Base-by-base conservation (phyloP, 2,797 vertebrate genomes). In the Telmatherina bonti region DNA sequence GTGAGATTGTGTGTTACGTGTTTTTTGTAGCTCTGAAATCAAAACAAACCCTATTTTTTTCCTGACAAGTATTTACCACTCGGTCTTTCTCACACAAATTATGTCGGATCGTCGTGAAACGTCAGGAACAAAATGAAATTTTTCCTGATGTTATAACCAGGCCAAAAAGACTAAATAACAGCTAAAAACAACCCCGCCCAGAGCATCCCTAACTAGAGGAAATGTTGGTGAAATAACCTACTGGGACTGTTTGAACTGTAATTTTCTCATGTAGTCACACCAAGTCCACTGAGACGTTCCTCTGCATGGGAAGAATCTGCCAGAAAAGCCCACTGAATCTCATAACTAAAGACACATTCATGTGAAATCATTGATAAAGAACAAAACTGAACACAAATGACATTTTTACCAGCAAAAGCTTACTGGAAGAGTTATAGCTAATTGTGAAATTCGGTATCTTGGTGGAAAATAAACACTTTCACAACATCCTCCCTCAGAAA, bases 401-500 rank as follows among this genome's bases (percentile, higher is more conserved):
- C 0, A 26, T 51, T 65, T 55, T 47, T 33, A 18, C 20, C 64
- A 11, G 49, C 36, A 58, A 31, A 41, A 41, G 22, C 7, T 30
- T 62, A 15, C 67, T 15, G 38, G 54, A 66, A 30, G 22, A n/a
- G 24, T 4, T 27, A 24, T 9, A 2, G n/a, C n/a, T 7, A 31
- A 7, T 29, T 9, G 53, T 8, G 15, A 79, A 72, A 75, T 27
- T 26, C 51, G 66, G 56, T 52, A 62, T 70, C 38, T 69, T 60
- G 20, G 29, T 56, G 55, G 70, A 88, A 89, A 87, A 88, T 80
- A 89, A 91, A 90, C 82, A 84, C 74, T 85, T 83, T 88, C 66
- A 72, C 84, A 79, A 91, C 84, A 86, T 88, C 91, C 92, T 89
- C 89, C 85, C 88, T 78, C 78, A 67, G 83, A 87, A 89, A 79